Evolutionary conservation across 2,113 vertebrate species (phyloP), one percentile per base, ranked within the genome.

Genomic region (Tachysurus fulvidraco): DNA sequence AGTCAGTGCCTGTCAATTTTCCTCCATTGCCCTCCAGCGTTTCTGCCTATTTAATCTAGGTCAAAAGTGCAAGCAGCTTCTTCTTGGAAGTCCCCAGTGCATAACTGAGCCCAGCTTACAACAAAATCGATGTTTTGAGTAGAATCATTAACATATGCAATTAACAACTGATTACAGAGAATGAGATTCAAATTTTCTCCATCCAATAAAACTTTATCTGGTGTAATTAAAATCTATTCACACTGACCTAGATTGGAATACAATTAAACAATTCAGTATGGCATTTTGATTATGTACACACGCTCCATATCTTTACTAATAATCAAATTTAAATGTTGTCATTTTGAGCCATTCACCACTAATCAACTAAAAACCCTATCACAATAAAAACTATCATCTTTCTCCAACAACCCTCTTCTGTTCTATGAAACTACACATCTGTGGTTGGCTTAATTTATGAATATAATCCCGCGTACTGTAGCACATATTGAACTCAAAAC

Each of bases 1-100:
- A 88, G 59, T 87, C 85, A 81, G 88, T n/a, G 88, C 90, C 91
- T 89, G 88, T 90, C 86, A 85, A 76, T 86, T 81, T 91, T 74
- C 83, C 92, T 88, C 19, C 86, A 79, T 89, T 77, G 71, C 21
- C 21, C 74, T 30, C 1, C 25, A 87, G 92, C 91, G 23, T 62
- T 14, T 64, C 92, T 91, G 92, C 87, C 89, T 3, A 14, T 78
- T 90, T 88, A 93, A 93, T 92, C 91, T 90, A 88, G 90, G 91
- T 93, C 92, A 92, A 89, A 88, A 91, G 87, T 44, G 85, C 83
- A 82, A 91, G 77, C 77, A 86, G 87, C 14, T 71, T 74, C 82
- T 50, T 85, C 86, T 88, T 54, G 84, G 2, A 16, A 52, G 25
- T 52, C 46, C n/a, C 57, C 59, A 54, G 25, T 41, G n/a, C 36